Base-by-base conservation (phyloP, 2,113 vertebrate species). In the Chrysochloris asiatica region DNA sequence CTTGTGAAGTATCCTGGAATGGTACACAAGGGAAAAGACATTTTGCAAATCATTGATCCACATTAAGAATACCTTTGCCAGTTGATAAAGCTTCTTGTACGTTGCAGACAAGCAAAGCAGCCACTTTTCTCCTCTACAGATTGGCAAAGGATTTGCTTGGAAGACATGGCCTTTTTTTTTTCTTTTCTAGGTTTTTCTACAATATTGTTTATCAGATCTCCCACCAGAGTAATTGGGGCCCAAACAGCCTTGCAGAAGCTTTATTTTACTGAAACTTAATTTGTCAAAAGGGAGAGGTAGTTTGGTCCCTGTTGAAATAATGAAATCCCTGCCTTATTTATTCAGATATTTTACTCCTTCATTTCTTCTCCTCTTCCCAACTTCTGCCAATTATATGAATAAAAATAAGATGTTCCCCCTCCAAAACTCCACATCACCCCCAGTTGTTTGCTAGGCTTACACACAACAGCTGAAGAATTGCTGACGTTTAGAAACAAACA, bases 41-140 rank as follows among this genome's bases (percentile, higher is more conserved):
- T 26, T 71, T 86, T 86, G 84, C 89, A 72, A 90, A 80, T 59
- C 81, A 83, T n/a, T 33, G 87, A 92, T 91, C 81, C 47, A 43
- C 21, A 4, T 91, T 86, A 88, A 71, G 77, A 73, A 61, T 61
- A 52, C 77, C 48, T 54, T 73, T 47, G n/a, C 65, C 72, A 47
- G 26, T 86, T 82, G 33, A 76, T 47, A 77, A 33, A 83, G 89
- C 50, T 22, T 65, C 86, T 86, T 77, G 52, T 6, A 13, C 22
- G 1, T 16, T 21, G 4, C 10, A 16, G n/a, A 8, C 36, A 33
- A 88, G 36, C 79, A 78, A 43, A 52, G 45, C 24, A 36, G 30
- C 4, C 2, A 13, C 48, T 48, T 76, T n/a, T 65, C 22, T 80
- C n/a, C 28, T 26, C 1, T 1, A 19, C 22, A 61, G 7, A 28